Evolutionary conservation across 2,113 vertebrate genomes (phyloP), one percentile per base, ranked within the genome.

Genomic region (Arothron firmamentum): DNA sequence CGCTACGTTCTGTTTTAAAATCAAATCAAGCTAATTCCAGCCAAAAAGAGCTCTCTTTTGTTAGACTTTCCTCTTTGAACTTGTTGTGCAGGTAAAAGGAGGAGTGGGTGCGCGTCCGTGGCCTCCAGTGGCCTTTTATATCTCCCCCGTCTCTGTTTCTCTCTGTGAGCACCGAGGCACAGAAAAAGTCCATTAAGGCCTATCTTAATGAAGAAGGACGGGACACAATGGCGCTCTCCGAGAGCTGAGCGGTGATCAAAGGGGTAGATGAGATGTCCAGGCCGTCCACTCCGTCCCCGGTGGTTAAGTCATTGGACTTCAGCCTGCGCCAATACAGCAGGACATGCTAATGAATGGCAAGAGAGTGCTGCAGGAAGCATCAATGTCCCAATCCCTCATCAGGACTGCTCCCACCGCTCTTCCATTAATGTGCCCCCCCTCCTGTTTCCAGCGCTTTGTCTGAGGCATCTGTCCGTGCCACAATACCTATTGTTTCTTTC

Each of bases 171-270:
- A 71, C 57, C 52, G 54, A 57, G 48, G 56, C 62, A 55, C 62
- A 47, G 48, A 71, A 77, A 82, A 86, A 81, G 75, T 72, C 82
- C 67, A 87, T 88, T 88, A 83, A 82, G 71, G 70, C 59, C 77
- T 78, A 85, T 86, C 85, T 79, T 88, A 86, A 88, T 83, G 70
- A 85, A 85, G 74, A 84, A 70, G 66, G 77, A 78, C 61, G 16
- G 69, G 73, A 79, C 82, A 88, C 86, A 89, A 88, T 80, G 64
- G 72, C 70, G 62, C 65, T 67, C 78, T 83, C 52, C 53, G 70
- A 83, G 78, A 84, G 85, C 70, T 56, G 69, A 81, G 63, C 62
- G 72, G 73, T 78, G 76, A 85, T 86, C 74, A 77, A 59, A 79
- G 65, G 79, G 70, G 74, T 61, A 80, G 74, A 87, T 79, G 83